Base-by-base conservation (phyloP, 2,888 invertebrate genomes). In the Pedicia rivosa region DNA sequence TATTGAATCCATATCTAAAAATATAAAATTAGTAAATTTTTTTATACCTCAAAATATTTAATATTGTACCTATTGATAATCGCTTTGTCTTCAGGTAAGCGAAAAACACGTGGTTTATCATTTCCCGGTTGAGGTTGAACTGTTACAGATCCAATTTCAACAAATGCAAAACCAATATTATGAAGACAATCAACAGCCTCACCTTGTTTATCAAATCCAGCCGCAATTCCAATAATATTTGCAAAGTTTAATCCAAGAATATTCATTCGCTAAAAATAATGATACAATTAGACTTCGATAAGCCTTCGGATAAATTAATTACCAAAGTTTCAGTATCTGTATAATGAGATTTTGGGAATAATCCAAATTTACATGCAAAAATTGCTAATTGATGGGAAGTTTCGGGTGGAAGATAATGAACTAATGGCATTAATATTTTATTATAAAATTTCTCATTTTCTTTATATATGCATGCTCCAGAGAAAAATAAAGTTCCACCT, bases 181-280 rank as follows among this genome's bases (percentile, higher is more conserved):
- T 73, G 67, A 26, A 98, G 62, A 1, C 88, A 86, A 48, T 74
- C 59, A 2, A 94, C 67, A 15, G 87, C 91, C 65, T 95, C 92
- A 5, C 79, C 95, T 62, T 97, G 78, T 60, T 99, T 98, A 59
- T 98, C 98, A 64, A 97, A 97, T 5, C 97, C 98, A 39, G 97
- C 98, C 17, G 97, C 97, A 51, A 98, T 76, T n/a, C 98, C 97
- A 47, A 98, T 62, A 0, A 97, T 97, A 64, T 92, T 95, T 37
- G 68, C 65, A 42, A 98, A 72, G 10, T 74, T 57, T 42, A 73
- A 65, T 15, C 74, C 73, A 56, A 84, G 78, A 32, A 92, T 64
- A 37, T 64, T 68, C 0, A 78, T 77, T 54, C 70, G 68, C 83
- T 84, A 28, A 10, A 38, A 38, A 26, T 30, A 32, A 13, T 22